phyloP scores from a whole-genome alignment of 2,113 vertebrate genomes.

The Acrocephalus arundinaceus region DNA sequence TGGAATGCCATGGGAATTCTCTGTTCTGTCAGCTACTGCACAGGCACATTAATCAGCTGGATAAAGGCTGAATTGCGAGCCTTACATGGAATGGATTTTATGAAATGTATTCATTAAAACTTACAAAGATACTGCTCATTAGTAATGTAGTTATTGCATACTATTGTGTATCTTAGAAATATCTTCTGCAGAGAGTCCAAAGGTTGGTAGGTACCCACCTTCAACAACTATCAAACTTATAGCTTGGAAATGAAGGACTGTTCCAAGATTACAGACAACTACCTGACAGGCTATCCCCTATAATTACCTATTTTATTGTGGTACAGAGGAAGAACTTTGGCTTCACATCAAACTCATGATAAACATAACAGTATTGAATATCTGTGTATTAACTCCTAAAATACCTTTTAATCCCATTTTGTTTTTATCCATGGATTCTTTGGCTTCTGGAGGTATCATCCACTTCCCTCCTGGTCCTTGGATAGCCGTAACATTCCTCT shows the following conservation, averaged over 20 bases:
- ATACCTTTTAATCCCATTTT: constrained; percentile 96
- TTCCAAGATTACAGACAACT: not conserved
- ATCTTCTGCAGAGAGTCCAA: not conserved
- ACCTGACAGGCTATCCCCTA: not conserved
- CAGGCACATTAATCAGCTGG: not conserved
- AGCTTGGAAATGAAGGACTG: not conserved
- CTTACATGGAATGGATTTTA: not conserved
- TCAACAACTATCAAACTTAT: not conserved
- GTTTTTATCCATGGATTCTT: constrained; percentile 95
- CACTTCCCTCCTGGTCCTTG: constrained; percentile 90
- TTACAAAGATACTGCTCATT: not conserved
- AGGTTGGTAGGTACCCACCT: not conserved
- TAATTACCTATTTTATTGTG: not conserved
- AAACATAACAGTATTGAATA: not conserved
- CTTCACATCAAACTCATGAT: not conserved
- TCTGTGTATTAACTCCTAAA: not conserved
- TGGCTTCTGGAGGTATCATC: constrained; percentile 95
- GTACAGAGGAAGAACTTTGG: not conserved
- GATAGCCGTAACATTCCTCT: constrained; percentile 89
- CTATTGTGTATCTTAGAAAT: not conserved
- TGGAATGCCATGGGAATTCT: not conserved
- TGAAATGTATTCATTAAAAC: not conserved
- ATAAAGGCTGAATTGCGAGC: not conserved
- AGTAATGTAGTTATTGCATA: not conserved
- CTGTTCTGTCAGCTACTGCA: not conserved